Evolutionary conservation across 2,797 vertebrate genomes (phyloP), one percentile per base, ranked within the genome.

Genomic region (Pseudotriccus pelzelni): DNA sequence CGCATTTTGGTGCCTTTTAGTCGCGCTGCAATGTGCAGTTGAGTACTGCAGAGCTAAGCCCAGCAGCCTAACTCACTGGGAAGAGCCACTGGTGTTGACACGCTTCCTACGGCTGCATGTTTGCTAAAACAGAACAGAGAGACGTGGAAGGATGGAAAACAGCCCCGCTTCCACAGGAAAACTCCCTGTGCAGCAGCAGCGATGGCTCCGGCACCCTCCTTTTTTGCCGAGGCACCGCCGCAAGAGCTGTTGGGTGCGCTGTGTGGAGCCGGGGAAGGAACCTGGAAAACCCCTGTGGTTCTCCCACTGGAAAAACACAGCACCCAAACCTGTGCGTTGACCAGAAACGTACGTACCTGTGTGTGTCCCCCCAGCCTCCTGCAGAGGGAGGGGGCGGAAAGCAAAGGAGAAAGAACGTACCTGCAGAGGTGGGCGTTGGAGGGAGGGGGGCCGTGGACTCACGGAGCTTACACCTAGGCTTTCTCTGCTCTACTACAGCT

Each of bases 1-100:
- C 3, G 2, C 46, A 24, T 50, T 78, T 46, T 70, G 9, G 69
- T 59, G 47, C 36, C 86, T 44, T 82, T 80, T 8, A 50, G 39
- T 64, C 1, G 0, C 63, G n/a, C 10, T 49, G 80, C 52, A 63
- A 43, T 0, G 2, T 4, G 5, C 70, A 67, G 73, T 1, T 21
- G 64, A 94, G 69, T 22, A 41, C 74, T 23, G 3, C n/a, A 49
- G n/a, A 89, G 73, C 24, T 30, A 52, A 86, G 69, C 14, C 28
- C 25, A 74, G 36, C 73, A 66, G 70, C 24, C 32, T 43, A 39
- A 39, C 64, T 49, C 27, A 16, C 9, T 22, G 36, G 37, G 85
- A 81, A 80, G 69, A 89, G 52, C 41, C 86, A 50, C 25, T 10
- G 50, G 7, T 6, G 22, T 1, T 58, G 75, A 58, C 47, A 28